These are phyloP conservation scores for Liolophura sinensis DNA, from an alignment of 1,140 invertebrate genomes.

Conservation along the genomic window DNA sequence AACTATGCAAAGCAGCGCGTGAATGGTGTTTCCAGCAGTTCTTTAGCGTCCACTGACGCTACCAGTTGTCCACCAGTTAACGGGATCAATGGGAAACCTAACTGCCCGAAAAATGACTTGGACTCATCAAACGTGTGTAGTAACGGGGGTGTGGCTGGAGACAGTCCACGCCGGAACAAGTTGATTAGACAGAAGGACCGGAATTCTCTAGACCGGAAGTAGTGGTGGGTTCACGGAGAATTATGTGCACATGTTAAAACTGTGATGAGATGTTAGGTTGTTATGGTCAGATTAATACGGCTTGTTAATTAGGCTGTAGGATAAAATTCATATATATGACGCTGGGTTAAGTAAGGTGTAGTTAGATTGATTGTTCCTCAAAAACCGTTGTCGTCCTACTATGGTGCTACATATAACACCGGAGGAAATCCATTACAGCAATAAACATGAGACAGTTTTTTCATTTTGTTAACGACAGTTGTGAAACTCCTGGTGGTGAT, in stretches of 20 bases:
- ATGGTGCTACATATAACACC: too few species aligned
- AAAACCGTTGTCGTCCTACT: too few species aligned
- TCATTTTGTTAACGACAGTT: too few species aligned
- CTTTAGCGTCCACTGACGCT: neutral
- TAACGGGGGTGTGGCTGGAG: neutral
- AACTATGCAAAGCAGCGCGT: conserved; percentile 6
- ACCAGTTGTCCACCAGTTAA: neutral
- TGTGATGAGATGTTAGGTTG: neutral
- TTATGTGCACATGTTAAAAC: neutral
- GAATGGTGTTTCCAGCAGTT: conserved; percentile 2
- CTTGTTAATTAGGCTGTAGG: neutral
- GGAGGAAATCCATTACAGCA: too few species aligned
- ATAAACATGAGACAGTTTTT: too few species aligned
- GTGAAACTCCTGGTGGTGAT: too few species aligned
- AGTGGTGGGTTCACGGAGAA: neutral
- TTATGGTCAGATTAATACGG: neutral
- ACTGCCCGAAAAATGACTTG: neutral
- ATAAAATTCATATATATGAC: neutral
- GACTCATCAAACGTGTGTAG: neutral
- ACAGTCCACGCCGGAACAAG: conserved; percentile 5
- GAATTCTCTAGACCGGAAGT: neutral
- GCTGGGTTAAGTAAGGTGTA: too few species aligned
- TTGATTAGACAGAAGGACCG: neutral
- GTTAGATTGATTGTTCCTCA: too few species aligned
- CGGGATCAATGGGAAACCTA: neutral